Base-by-base conservation (phyloP, 2,888 invertebrate genomes). In the Patella pellucida region DNA sequence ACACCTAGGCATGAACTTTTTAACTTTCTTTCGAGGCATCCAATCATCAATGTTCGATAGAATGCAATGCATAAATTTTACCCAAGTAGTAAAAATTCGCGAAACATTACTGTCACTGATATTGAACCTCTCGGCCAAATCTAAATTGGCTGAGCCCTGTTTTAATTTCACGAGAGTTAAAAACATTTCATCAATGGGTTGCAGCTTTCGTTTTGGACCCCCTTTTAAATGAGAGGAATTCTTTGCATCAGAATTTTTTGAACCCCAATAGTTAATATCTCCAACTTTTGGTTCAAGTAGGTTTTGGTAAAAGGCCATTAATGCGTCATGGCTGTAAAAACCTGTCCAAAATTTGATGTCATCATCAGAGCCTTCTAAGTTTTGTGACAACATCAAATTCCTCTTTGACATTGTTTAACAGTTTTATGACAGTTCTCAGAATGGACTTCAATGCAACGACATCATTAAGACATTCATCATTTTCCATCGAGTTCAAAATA, bases 31-130 rank as follows among this genome's bases (percentile, higher is more conserved):
- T 5, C 69, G 19, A 3, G 69, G 4, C 52, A 69, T 69, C 74
- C 74, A 74, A 3, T 41, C 52, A 50, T 74, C 41, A 16, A 69
- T n/a, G 0, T 7, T 31, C 3, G 23, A 51, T 9, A 74, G 16
- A 7, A 69, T 27, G 14, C 27, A 31, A 54, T 69, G 69, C 52
- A 52, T 69, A 51, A 74, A 54, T 9, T 74, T 74, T 3, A 69
- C 69, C 69, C 69, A 74, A 12, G 74, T 74, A 0, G 54, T 69
- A 16, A 74, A 69, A 1, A 74, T 69, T 11, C 56, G 7, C 0
- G 54, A 52, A 0, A 74, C 74, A 52, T 69, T 54, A 27, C 51
- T 74, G 52, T 69, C 69, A 69, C 74, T 69, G 1, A 74, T 52
- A 3, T 19, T 14, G 27, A 74, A 74, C 41, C 74, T 69, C 54